These are phyloP conservation scores for Ctenochaetus hawaiiensis DNA, from an alignment of 2,797 vertebrate species.

Conservation along the genomic window DNA sequence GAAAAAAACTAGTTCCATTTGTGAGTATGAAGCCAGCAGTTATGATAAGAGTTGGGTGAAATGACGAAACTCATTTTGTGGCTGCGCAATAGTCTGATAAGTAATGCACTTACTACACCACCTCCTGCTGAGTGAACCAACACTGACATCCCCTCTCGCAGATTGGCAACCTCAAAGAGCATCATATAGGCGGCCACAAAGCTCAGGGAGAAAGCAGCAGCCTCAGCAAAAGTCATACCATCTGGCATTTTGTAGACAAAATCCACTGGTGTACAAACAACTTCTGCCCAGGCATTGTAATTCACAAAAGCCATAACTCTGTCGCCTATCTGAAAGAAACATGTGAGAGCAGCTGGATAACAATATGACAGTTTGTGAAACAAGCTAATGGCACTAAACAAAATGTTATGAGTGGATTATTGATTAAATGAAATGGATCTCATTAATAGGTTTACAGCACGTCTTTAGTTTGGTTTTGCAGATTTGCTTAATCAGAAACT, in stretches of 20 bases:
- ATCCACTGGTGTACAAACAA: constrained; percentile 92
- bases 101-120: constrained; percentile 90
- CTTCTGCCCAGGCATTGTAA: constrained; percentile 98
- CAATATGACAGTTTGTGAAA: neutral
- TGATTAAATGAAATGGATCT: neutral
- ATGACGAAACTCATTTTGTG: neutral
- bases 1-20: neutral
- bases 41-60: constrained; percentile 6
- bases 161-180: constrained; percentile 98
- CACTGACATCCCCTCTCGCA: constrained; percentile 97
- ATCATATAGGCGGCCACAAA: constrained; percentile 99
- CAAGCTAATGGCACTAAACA: constrained; percentile 6
- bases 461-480: constrained; percentile 3
- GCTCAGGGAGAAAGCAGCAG: constrained; percentile 96
- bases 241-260: constrained; percentile 98
- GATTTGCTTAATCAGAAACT: neutral
- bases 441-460: neutral
- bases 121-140: constrained; percentile 97
- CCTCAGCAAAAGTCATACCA: constrained; percentile 96
- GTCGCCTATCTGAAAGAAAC: constrained; percentile 92
- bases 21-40: neutral
- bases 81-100: neutral
- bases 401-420: neutral
- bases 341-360: constrained; percentile 16
- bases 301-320: constrained; percentile 97